A percentile compares a stretch with the other conserved stretches of the same genome.
phyloP scores from a whole-genome alignment of 2,888 invertebrate species.

The Callimorpha dominula region DNA sequence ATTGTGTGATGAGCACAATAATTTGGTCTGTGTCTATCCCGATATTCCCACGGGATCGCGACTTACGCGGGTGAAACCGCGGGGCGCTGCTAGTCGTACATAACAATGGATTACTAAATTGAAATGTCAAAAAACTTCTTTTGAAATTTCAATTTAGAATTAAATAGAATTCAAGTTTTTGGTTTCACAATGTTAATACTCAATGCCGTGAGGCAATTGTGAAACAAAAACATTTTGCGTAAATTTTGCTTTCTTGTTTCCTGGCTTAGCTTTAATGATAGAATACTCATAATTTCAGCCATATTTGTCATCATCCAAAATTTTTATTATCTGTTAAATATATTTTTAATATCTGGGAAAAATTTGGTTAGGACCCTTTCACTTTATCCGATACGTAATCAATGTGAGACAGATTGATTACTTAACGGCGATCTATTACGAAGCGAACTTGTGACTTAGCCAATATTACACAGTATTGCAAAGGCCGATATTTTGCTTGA shows the following conservation, averaged over 20 bases:
- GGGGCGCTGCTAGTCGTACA: no score
- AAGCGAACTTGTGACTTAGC: neutral
- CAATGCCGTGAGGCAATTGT: slow-evolving; percentile 19
- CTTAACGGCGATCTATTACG: neutral
- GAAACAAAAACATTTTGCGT: slow-evolving; percentile 3
- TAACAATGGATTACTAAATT: slow-evolving; percentile 52
- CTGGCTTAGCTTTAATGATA: slow-evolving; percentile 12
- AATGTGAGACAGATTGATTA: neutral
- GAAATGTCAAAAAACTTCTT: slow-evolving; percentile 43
- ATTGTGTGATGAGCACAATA: no score
- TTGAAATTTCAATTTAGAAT: slow-evolving; percentile 34
- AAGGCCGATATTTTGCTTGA: neutral
- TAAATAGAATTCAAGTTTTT: slow-evolving; percentile 36
- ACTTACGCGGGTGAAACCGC: no score
- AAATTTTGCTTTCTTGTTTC: neutral
- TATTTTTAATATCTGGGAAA: no score
- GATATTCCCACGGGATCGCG: no score
- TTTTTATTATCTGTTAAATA: neutral
- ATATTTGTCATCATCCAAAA: neutral
- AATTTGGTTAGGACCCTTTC: neutral
- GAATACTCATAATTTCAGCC: neutral
- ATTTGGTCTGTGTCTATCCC: no score
- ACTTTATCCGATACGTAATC: slow-evolving; percentile 16
- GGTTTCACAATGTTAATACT: slow-evolving; percentile 26
- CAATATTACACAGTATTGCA: slow-evolving; percentile 7